Evolutionary conservation across 2,113 vertebrate genomes (phyloP).

Genomic region (Scolopax mira): DNA sequence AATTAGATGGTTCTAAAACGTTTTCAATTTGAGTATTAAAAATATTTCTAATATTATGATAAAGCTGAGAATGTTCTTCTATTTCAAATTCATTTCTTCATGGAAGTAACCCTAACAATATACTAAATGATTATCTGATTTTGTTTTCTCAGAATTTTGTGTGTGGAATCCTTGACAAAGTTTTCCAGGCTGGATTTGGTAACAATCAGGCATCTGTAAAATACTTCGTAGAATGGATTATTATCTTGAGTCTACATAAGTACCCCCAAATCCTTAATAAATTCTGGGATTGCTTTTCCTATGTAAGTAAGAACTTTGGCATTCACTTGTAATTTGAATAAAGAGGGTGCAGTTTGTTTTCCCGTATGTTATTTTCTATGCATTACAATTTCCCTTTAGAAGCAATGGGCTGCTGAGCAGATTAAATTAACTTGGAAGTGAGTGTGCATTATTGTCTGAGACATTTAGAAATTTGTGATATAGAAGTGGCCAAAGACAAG

Average conservation of each 20-base stretch:
- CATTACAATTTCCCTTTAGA: not conserved
- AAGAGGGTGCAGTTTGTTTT: not conserved
- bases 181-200: constrained; percentile 86
- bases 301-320: constrained; percentile 74
- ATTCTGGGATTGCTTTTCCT: constrained; percentile 88
- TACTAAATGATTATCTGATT: not conserved
- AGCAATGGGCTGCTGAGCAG: not conserved
- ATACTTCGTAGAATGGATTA: constrained; percentile 91
- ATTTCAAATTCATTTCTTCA: not conserved
- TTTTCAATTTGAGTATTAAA: not conserved
- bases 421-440: not conserved
- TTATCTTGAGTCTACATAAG: constrained; percentile 84
- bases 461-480: not conserved
- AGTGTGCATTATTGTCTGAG: not conserved
- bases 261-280: constrained; percentile 82
- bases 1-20: not conserved
- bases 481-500: not conserved
- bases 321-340: not conserved
- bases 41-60: not conserved
- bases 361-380: not conserved
- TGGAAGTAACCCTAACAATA: not conserved
- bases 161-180: constrained; percentile 69
- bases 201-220: constrained; percentile 96
- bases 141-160: constrained; percentile 82
- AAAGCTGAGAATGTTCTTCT: not conserved